Evolutionary conservation across 2,113 vertebrate genomes (phyloP), one percentile per base, ranked within the genome.

Genomic region (Trematocara unimaculatum): DNA sequence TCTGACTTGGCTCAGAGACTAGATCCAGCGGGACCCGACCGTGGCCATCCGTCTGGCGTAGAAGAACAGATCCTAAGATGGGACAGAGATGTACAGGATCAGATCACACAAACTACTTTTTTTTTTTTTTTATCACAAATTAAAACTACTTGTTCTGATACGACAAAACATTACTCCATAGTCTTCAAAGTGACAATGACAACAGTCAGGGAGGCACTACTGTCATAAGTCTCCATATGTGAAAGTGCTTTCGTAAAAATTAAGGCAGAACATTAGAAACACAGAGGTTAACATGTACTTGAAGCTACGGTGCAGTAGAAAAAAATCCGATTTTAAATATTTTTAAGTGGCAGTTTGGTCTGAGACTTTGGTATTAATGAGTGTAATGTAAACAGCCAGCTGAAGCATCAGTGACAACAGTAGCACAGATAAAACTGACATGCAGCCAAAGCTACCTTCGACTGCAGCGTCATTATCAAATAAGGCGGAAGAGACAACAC

Each of bases 11-110:
- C 1, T 94, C 93, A 8, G 95, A 74, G 33, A 98, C 89, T 87
- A 96, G 94, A 93, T 99, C 97, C 94, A 99, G 94, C 3, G 97
- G 95, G 5, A 96, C 86, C 26, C 90, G 95, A 9, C 97, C 97
- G 0, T 84, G 7, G 60, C 78, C 74, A 86, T 97, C 96, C 13
- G 90, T 96, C 83, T 97, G 96, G 88, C 96, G 95, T 49, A 99
- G 95, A 88, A 99, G 96, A 72, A 90, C 67, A 14, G 97, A 96
- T 86, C 99, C 99, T 99, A 94, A 78, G 64, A 95, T 83, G 84
- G 54, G 91, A 92, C 92, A 85, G 31, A 89, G 26, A 12, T 3
- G 9, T 4, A 86, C 4, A n/a, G 10, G 9, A 83, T 88, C 60
- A 90, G 31, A 86, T 45, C 60, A 81, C 33, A 62, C 23, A 86